Percentiles rank a stretch among this genome's conserved stretches.
phyloP scores from a whole-genome alignment of 2,797 vertebrate species.

The Columba guinea region DNA sequence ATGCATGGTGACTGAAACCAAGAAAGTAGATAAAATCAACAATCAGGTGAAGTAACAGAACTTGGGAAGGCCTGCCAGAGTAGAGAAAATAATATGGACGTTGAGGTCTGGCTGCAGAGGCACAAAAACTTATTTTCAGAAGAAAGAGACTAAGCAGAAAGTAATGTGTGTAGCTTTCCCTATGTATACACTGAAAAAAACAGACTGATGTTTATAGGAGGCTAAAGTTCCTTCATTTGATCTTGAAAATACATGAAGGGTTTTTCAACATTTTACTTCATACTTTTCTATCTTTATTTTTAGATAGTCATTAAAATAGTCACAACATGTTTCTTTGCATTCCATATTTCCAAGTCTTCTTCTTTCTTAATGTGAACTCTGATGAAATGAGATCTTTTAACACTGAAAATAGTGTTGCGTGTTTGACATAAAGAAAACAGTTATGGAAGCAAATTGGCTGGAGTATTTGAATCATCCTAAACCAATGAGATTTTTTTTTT shows the following conservation, averaged over 20 bases:
- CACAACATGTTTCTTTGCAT: background rate
- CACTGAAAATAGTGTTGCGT: background rate
- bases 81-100: background rate
- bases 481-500: background rate
- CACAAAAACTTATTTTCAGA: background rate
- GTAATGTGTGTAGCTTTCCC: background rate
- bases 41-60: background rate
- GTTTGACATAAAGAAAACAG: background rate
- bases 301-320: background rate
- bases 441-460: background rate
- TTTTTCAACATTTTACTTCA: background rate
- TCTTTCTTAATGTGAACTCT: background rate
- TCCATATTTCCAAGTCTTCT: background rate
- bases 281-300: background rate
- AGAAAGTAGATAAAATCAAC: background rate
- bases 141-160: background rate
- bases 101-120: background rate
- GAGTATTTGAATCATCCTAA: background rate
- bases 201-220: background rate
- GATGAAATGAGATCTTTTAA: background rate
- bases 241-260: background rate
- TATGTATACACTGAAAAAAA: background rate
- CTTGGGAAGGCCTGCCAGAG: background rate
- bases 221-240: background rate
- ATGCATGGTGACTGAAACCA: background rate